Evolutionary conservation across 2,113 vertebrate genomes (phyloP).

Genomic region (Apistogramma diplotaenia): DNA sequence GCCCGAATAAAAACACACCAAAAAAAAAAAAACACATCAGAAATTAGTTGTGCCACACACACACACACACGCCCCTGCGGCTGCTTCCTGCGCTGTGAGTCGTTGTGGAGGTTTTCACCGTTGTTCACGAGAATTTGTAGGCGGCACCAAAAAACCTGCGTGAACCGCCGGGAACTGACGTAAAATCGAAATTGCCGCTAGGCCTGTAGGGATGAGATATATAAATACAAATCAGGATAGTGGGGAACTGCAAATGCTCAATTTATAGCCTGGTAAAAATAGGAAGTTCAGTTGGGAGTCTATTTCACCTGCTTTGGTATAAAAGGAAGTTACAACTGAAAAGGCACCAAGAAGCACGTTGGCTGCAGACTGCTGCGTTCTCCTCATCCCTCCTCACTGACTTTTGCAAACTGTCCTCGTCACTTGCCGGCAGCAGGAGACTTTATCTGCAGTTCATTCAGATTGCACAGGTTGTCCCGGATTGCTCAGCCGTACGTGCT

Average conservation of each 20-base stretch:
- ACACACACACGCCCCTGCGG: neutral
- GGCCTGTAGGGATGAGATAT: neutral
- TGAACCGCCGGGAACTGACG: neutral
- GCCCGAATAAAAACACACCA: neutral
- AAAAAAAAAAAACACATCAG: neutral
- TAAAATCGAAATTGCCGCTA: neutral
- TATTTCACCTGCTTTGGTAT: no score
- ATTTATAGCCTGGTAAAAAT: no score
- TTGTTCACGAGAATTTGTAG: neutral
- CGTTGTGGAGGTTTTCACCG: neutral
- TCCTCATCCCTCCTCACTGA: neutral
- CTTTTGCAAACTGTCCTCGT: neutral
- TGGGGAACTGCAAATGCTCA: neutral
- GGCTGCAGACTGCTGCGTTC: accelerated
- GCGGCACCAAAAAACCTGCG: neutral
- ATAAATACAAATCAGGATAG: neutral
- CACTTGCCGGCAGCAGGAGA: neutral
- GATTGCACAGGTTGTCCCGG: neutral
- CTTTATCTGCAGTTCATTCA: neutral
- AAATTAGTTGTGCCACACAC: neutral
- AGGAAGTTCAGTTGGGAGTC: no score
- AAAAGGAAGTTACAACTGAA: no score
- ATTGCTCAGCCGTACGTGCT: neutral
- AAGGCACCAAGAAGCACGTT: neutral
- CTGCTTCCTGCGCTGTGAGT: neutral